Percentiles rank a stretch among this genome's conserved stretches.
phyloP scores from a whole-genome alignment of 2,797 vertebrate genomes.

The Uromys caudimaculatus region DNA sequence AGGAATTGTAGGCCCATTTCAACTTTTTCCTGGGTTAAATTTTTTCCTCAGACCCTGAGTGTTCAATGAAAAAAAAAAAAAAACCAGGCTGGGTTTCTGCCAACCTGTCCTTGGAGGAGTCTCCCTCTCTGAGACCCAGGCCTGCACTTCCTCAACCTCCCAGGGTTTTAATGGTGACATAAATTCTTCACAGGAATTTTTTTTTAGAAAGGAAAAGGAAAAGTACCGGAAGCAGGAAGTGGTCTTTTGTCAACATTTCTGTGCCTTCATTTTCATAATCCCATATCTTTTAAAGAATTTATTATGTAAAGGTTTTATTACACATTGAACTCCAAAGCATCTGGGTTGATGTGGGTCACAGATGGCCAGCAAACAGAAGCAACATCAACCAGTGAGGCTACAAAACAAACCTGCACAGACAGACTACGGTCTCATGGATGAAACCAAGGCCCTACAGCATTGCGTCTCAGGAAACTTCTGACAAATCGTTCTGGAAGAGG shows the following conservation, averaged over 20 bases:
- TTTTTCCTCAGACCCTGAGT: slow-evolving; percentile 22
- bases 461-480: neutral
- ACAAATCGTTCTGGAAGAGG: neutral
- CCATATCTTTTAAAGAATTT: slow-evolving; percentile 71
- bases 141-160: slow-evolving; percentile 62
- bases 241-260: slow-evolving; percentile 77
- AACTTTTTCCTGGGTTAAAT: neutral
- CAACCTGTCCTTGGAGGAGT: slow-evolving; percentile 57
- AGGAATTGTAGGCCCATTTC: neutral
- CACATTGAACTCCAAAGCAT: slow-evolving; percentile 65
- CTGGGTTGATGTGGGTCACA: slow-evolving; percentile 53
- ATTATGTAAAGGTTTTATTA: slow-evolving; percentile 73
- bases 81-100: slow-evolving; percentile 43
- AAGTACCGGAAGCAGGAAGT: slow-evolving; percentile 64
- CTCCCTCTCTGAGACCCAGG: slow-evolving; percentile 65
- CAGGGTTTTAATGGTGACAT: slow-evolving; percentile 64
- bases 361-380: slow-evolving; percentile 27
- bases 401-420: slow-evolving; percentile 3
- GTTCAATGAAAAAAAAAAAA: slow-evolving; percentile 60
- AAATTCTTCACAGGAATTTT: slow-evolving; percentile 66
- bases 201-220: neutral
- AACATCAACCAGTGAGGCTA: neutral
- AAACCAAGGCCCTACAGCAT: neutral
- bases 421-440: neutral
- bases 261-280: slow-evolving; percentile 70